Percentiles rank a stretch among this genome's conserved stretches.
Conservation (phyloP, 2,797 vertebrate species). For the Prunella strophiata region DNA sequence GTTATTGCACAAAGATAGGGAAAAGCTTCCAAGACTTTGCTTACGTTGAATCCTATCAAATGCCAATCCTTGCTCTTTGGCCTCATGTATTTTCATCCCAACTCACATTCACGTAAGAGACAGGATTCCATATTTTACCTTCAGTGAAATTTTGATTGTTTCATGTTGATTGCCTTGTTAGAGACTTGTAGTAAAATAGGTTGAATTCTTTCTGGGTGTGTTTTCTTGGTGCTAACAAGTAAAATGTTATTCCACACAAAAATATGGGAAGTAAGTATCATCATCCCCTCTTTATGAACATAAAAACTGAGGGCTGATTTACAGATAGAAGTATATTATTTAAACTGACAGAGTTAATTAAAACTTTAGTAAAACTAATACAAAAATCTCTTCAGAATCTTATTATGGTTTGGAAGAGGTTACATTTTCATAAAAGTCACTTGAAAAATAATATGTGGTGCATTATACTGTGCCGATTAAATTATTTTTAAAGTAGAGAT, state of each 20-base stretch:
- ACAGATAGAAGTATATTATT: neutral
- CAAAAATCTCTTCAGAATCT: neutral
- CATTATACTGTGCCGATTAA: neutral
- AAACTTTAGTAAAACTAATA: constrained; percentile 26
- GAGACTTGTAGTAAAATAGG: neutral
- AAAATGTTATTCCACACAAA: neutral
- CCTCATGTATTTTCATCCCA: neutral
- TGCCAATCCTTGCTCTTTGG: neutral
- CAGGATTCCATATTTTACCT: neutral
- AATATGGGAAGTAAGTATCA: neutral
- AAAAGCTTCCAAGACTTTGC: neutral
- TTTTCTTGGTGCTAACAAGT: neutral
- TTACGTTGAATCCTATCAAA: accelerated
- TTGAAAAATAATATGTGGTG: neutral
- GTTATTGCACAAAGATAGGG: neutral
- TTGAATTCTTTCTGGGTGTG: neutral
- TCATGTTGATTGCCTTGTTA: neutral
- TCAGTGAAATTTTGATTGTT: neutral
- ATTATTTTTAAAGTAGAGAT: constrained; percentile 7
- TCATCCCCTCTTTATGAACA: neutral
- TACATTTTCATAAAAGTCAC: neutral
- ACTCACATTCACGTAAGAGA: neutral
- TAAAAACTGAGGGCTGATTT: neutral
- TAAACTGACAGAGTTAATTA: constrained; percentile 22
- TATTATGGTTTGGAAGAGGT: neutral